A percentile compares a stretch with the other conserved stretches of the same genome.
Evolutionary conservation across 2,113 vertebrate species (phyloP).

Genomic region (Cheilinus undulatus): DNA sequence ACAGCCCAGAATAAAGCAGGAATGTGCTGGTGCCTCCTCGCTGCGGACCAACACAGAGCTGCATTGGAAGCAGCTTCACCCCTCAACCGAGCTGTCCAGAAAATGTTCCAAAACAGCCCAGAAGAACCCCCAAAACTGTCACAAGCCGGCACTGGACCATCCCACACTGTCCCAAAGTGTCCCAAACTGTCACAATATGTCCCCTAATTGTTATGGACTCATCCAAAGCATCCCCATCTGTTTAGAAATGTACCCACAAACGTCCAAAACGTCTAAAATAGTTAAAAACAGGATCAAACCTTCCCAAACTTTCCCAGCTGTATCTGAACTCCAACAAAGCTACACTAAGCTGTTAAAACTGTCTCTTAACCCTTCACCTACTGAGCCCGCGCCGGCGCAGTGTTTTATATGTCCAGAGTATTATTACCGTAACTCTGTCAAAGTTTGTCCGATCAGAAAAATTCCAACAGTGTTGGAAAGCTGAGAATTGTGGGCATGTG

Average conservation of each 20-base stretch:
- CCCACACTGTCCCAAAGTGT: constrained; percentile 20
- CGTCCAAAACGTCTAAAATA: constrained; percentile 2
- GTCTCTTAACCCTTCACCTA: not conserved
- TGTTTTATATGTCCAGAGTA: too few species aligned
- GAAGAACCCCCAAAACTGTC: constrained; percentile 29
- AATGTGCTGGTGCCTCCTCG: constrained; percentile 69
- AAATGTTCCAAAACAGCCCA: constrained; percentile 37
- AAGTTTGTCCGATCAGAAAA: too few species aligned
- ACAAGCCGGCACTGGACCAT: not conserved
- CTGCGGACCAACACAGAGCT: constrained; percentile 51
- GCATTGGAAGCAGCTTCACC: constrained; percentile 58
- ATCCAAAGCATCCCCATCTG: constrained; percentile 10
- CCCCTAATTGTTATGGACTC: constrained; percentile 18
- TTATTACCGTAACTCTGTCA: too few species aligned
- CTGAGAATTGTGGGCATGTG: too few species aligned
- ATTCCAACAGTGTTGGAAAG: too few species aligned
- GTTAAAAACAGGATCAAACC: not conserved
- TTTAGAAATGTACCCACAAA: constrained; percentile 18
- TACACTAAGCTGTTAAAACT: not conserved
- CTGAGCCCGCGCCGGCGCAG: too few species aligned
- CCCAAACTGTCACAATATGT: constrained; percentile 23
- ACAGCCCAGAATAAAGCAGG: constrained; percentile 79
- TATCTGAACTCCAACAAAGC: not conserved
- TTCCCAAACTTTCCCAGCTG: not conserved
- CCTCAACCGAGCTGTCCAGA: constrained; percentile 43